These are phyloP conservation scores for Poliocrania exsul DNA, from an alignment of 2,797 vertebrate genomes.

Conservation along the genomic window DNA sequence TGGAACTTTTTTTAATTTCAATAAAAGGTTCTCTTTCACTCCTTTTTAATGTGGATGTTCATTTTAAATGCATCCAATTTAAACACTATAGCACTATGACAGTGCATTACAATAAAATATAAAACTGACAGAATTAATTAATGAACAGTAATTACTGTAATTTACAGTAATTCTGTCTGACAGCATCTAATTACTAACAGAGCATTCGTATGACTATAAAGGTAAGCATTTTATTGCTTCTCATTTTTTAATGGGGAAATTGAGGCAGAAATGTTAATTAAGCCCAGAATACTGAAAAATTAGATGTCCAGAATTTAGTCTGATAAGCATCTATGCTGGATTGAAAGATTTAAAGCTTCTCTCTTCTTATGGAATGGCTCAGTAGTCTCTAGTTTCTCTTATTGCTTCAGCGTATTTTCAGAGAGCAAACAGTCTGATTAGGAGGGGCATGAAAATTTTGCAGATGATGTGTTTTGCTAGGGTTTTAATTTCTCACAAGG, in stretches of 20 bases:
- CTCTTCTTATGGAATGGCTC: background rate
- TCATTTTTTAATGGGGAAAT: constrained; percentile 53
- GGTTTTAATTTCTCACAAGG: background rate
- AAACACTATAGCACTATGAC: constrained; percentile 52
- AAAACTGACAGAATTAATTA: constrained; percentile 68
- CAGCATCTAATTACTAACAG: constrained; percentile 63
- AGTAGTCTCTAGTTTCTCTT: background rate
- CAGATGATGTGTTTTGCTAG: background rate
- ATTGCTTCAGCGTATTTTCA: background rate
- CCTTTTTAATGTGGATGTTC: constrained; percentile 48
- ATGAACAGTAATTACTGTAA: constrained; percentile 69
- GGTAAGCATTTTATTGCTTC: constrained; percentile 60
- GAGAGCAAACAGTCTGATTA: background rate
- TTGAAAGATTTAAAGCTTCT: constrained; percentile 5
- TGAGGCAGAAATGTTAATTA: constrained; percentile 57
- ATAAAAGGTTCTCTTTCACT: constrained; percentile 68
- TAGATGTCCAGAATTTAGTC: background rate
- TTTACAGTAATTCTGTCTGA: constrained; percentile 63
- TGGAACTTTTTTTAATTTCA: constrained; percentile 62
- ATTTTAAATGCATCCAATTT: constrained; percentile 61
- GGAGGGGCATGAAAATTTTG: background rate
- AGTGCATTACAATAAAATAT: constrained; percentile 61
- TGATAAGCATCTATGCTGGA: background rate
- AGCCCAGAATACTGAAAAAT: constrained; percentile 33
- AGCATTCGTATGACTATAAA: constrained; percentile 43